Conservation (phyloP, 2,113 vertebrate genomes). For the Dicentrarchus labrax region DNA sequence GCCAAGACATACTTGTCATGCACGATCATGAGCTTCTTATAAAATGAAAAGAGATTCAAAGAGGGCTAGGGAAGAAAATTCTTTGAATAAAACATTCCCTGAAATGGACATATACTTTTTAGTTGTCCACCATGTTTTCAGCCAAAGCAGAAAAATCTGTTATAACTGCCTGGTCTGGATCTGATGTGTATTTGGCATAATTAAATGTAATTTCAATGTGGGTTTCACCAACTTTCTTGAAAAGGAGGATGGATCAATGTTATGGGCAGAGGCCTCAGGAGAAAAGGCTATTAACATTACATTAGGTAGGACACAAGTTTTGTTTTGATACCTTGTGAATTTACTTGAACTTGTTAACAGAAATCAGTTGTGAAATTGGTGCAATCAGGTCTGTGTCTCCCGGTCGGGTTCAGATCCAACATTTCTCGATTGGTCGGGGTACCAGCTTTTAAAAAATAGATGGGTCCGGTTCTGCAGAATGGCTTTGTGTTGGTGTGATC, state of each 20-base stretch:
- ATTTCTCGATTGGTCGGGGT: no score
- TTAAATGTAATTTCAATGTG: not conserved
- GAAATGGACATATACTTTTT: not conserved
- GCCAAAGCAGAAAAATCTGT: not conserved
- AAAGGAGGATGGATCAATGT: no score
- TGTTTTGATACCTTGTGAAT: no score
- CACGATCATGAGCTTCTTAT: constrained; percentile 48
- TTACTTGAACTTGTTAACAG: no score
- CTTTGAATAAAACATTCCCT: constrained; percentile 30
- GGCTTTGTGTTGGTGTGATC: not conserved
- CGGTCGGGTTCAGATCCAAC: no score
- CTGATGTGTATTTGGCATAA: constrained; percentile 2
- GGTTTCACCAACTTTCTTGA: not conserved
- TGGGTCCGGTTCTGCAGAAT: not conserved
- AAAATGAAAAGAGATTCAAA: constrained; percentile 23
- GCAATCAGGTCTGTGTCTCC: no score
- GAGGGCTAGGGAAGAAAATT: not conserved
- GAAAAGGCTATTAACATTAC: no score
- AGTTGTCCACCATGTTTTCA: not conserved
- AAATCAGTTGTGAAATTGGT: no score
- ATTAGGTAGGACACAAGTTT: no score
- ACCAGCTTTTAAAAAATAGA: no score
- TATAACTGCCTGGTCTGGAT: not conserved
- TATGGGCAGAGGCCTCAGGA: no score
- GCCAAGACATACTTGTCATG: constrained; percentile 28